Percentiles rank a stretch among this genome's conserved stretches.
These are phyloP conservation scores for Homalodisca vitripennis DNA, from an alignment of 1,140 invertebrate genomes.

Conservation along the genomic window DNA sequence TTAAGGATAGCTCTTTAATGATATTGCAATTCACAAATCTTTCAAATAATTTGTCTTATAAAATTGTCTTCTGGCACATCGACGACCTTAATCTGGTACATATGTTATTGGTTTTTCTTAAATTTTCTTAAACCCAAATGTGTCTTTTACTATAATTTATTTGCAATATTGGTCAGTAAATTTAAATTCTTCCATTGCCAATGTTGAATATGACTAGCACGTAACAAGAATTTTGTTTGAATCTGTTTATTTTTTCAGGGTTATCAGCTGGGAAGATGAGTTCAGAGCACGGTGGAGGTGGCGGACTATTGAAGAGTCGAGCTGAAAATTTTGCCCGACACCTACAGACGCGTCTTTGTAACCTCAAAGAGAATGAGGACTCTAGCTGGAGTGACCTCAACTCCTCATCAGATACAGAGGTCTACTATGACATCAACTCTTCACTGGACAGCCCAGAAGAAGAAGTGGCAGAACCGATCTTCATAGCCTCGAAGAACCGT, in stretches of 20 bases:
- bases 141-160: too few relatives aligned
- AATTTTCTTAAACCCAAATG: too few relatives aligned
- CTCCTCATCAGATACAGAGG: constrained; percentile 19
- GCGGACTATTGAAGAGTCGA: constrained; percentile 25
- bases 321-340: constrained; percentile 28
- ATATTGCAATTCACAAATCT: too few relatives aligned
- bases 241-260: neutral
- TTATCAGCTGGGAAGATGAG: constrained; percentile 24
- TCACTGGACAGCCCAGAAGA: constrained; percentile 20
- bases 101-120: too few relatives aligned
- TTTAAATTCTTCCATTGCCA: too few relatives aligned
- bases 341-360: constrained; percentile 19
- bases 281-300: constrained; percentile 17
- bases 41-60: too few relatives aligned
- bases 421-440: constrained; percentile 26
- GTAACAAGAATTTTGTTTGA: too few relatives aligned
- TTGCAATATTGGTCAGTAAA: too few relatives aligned
- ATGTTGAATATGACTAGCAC: too few relatives aligned
- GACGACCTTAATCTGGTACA: too few relatives aligned
- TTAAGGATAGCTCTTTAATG: too few relatives aligned
- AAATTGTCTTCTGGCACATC: too few relatives aligned
- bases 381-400: neutral
- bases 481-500: neutral
- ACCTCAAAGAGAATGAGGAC: constrained; percentile 13
- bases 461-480: constrained; percentile 27